phyloP scores from a whole-genome alignment of 2,888 invertebrate genomes.

The Nasonia oneida region DNA sequence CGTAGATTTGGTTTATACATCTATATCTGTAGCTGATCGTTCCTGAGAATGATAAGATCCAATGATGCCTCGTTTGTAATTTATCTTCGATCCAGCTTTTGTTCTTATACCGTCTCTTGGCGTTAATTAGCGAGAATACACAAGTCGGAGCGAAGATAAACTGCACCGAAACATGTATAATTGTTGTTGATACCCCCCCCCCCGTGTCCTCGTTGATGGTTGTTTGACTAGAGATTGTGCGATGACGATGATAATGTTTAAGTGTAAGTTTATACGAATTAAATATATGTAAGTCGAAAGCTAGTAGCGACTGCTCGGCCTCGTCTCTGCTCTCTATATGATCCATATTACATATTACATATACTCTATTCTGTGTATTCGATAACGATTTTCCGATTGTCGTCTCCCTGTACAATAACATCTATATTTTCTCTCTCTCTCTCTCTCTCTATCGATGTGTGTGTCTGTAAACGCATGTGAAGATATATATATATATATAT shows the following conservation, averaged over 20 bases:
- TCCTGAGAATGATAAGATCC: constrained; percentile 7
- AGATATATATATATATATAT: not conserved
- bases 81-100: constrained; percentile 3
- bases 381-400: not conserved
- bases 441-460: not conserved
- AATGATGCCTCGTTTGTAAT: not conserved
- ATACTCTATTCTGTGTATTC: not conserved
- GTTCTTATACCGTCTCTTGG: not conserved
- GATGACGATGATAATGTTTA: not conserved
- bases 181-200: not conserved
- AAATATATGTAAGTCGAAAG: constrained; percentile 36
- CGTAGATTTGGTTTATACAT: not conserved
- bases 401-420: too few species aligned
- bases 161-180: not conserved
- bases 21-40: not conserved
- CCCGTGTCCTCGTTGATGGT: not conserved
- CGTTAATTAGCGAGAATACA: not conserved
- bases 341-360: not conserved
- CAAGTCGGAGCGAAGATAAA: not conserved
- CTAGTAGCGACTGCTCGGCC: constrained; percentile 21
- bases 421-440: too few species aligned
- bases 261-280: constrained; percentile 6
- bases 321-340: constrained; percentile 27
- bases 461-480: not conserved
- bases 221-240: not conserved